Base-by-base conservation (phyloP, 2,797 vertebrate species). In the Crotalus adamanteus region DNA sequence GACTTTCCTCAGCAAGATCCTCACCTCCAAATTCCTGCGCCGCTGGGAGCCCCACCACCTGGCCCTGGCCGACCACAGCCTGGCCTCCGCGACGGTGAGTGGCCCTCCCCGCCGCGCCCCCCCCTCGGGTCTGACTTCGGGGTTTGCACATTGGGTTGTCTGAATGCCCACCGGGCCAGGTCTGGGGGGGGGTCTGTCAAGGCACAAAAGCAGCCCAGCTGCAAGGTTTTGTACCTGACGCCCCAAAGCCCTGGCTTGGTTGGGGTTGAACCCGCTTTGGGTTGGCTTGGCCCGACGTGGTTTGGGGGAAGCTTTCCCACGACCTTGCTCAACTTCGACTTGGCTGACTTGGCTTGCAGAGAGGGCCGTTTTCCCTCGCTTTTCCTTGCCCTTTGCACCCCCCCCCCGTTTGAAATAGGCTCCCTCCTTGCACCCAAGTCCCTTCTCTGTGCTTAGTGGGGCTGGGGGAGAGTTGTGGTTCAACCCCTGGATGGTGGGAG, bases 1-100 rank as follows among this genome's bases (percentile, higher is more conserved):
- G 97, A 99, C 99, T 97, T 99, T 99, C 97, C 98, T 99, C 96
- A 99, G 99, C 98, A 99, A 99, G 98, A 98, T 99, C 97, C 99
- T 99, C 98, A 99, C 98, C 97, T 99, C 99, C 97, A 99, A 99
- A 97, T 99, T 99, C 96, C 97, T 99, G 97, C 97, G 99, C 96
- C 97, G 99, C 93, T 99, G 99, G 99, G 99, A 99, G 96, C 99
- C 99, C 89, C 99, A 99, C 97, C 99, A 99, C 97, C 98, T 99
- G 96, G 98, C 98, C 95, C 98, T 99, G 96, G 98, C 98, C n/a
- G 98, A 99, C 96, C 97, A 98, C 98, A 98, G 98, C 98, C 98
- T 99, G 96, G 98, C 98, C 93, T 99, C 99, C 53, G 99, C 99
- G 94, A 99, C 99, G 94, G 99, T 99, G 97, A 98, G 98, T 97